Evolutionary conservation across 2,888 invertebrate genomes (phyloP), one percentile per base, ranked within the genome.

Genomic region (Sesia bembeciformis): DNA sequence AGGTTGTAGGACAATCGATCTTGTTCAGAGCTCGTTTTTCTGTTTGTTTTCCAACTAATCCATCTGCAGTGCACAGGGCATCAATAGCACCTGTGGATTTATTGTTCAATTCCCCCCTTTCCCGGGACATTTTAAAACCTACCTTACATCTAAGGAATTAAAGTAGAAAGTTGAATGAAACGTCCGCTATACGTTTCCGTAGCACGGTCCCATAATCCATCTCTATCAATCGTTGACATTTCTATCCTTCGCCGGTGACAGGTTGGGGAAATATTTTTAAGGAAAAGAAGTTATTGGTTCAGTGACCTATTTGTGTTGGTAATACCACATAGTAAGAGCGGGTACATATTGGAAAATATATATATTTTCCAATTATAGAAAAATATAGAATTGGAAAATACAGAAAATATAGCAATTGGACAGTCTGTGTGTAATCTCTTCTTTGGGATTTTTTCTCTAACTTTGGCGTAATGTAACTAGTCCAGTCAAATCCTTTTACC

Each of bases 41-140:
- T 23, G 23, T 52, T 38, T 46, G 7, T 54, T 54, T 51, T 54
- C 8, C 51, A 39, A 39, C 49, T 4, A 63, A 68, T 66, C 62
- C 58, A 65, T 66, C 56, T 60, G 56, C 58, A 62, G 58, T 50
- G 50, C 50, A 50, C 39, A 7, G 39, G 39, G 56, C 61, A 49
- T 62, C 59, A 60, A 62, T 57, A 58, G 59, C 66, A 66, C 67
- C 67, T 67, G 67, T 62, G 58, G 64, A 66, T 62, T 64, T 52
- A 55, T 52, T 39, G 49, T 50, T 39, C 50, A 50, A 50, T 50
- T 5, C 50, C 39, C 46, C 23, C 46, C 4, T 8, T 8, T n/a
- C 46, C 4, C n/a, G 8, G 46, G 46, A 8, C 46, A 8, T 46
- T 46, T 46, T 4, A 46, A n/a, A 8, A 3, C 8, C 8, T 8